Evolutionary conservation across 1,140 invertebrate genomes (phyloP), one percentile per base, ranked within the genome.

Genomic region (Rhynchophorus ferrugineus): DNA sequence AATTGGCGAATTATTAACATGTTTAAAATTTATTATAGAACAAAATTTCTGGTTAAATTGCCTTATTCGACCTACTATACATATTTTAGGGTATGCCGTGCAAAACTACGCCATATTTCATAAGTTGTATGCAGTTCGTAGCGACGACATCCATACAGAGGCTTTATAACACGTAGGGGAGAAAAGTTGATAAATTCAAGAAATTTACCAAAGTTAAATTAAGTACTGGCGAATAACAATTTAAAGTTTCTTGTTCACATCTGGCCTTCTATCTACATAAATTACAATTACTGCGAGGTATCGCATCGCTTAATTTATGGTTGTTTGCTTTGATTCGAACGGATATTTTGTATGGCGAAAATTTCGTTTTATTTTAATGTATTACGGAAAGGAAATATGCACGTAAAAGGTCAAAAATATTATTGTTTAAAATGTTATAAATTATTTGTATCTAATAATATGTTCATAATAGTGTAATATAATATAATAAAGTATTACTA

Each of bases 151-250:
- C 16, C 21, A 44, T 44, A 34, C 19, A 8, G 22, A 16, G 18
- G 18, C 43, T 13, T 44, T 34, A 34, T 34, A 16, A 44, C 38
- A 42, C 44, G 34, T 46, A 24, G 19, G 39, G 44, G 34, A 43
- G 44, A 36, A 55, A 58, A 58, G 33, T 49, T 58, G 56, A 58
- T 44, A 58, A 58, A 58, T 58, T 58, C 52, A 44, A 44, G 56
- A 55, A 58, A 44, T 44, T 58, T 58, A 50, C 56, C 37, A 58
- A n/a, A 58, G 51, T 55, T 54, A 44, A 58, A 58, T 58, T 58
- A 58, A 58, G 51, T 54, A 19, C 29, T 22, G 21, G 24, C 35
- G 24, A 21, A 39, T 36, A 34, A 43, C 43, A 19, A 44, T 55
- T 55, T 38, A 55, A 58, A 58, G 44, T 58, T 58, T n/a, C 41